Base-by-base conservation (phyloP, 1,140 invertebrate species). In the Danaus melanippus region DNA sequence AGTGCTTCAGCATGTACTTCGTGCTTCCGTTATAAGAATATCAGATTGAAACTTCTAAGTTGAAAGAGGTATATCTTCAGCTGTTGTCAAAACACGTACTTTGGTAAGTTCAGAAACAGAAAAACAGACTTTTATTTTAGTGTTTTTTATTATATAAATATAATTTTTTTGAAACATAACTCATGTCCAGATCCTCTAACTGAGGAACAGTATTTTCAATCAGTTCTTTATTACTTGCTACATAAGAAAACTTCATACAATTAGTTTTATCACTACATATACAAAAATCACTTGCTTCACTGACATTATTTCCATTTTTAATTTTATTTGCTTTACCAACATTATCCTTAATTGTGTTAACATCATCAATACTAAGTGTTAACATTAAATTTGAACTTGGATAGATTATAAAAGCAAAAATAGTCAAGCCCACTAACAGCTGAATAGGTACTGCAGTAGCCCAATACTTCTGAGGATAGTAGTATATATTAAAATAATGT, bases 381-480 rank as follows among this genome's bases (percentile, higher is more conserved):
- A 95, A 89, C 12, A 90, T 88, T 49, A 95, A 89, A 76, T 94
- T 96, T 12, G 95, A 89, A 58, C 93, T 92, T 10, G 96, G 95
- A 85, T 97, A 97, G 62, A 97, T 91, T 46, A 95, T 82, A 72
- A 95, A 92, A 12, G 91, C 93, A 87, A 96, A 95, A 12, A 95
- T 77, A 32, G 91, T 90, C 0, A 95, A 76, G 1, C 89, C 90
- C 8, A 92, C 90, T 53, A 95, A 88, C 45, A 92, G 86, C 79
- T 94, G 93, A 46, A 96, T 90, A 1, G 96, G 96, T 49, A 97
- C 87, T 46, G 94, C 93, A 10, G 96, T 86, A 6, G 95, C 93
- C 93, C 96, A 98, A 76, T 97, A 96, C 71, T 95, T 94, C 70
- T 95, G 92, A 2, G 96, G 92, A 82, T 95, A 97, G 5, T 92